Evolutionary conservation across 2,888 invertebrate genomes (phyloP).

Genomic region (Cylindroiulus punctatus): DNA sequence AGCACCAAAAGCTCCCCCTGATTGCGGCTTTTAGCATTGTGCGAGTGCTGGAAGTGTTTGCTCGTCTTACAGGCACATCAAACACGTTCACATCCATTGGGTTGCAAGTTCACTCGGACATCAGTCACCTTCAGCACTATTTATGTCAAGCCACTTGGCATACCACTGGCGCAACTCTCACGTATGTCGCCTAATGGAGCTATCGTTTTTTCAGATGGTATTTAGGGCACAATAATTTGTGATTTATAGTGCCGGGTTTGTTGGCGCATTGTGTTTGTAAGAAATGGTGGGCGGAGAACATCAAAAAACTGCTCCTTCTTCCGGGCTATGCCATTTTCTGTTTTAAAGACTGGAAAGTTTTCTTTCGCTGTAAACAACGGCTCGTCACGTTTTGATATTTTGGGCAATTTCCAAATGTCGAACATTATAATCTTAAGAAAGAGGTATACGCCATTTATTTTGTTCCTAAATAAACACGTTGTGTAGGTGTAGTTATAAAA

Average conservation of each 20-base stretch:
- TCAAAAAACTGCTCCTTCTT: neutral
- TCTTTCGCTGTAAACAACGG: neutral
- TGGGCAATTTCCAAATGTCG: neutral
- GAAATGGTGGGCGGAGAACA: constrained; percentile 35
- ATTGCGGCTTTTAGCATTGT: neutral
- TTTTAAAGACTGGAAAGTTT: neutral
- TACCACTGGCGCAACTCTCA: neutral
- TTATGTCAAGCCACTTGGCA: neutral
- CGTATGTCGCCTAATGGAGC: neutral
- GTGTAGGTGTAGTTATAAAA: constrained; percentile 24
- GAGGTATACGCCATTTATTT: neutral
- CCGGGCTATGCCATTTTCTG: neutral
- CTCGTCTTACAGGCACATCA: neutral
- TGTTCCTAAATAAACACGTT: neutral
- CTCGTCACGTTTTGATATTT: neutral
- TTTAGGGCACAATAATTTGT: constrained; percentile 24
- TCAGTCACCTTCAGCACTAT: neutral
- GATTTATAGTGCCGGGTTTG: constrained; percentile 5
- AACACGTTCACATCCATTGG: neutral
- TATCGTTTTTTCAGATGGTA: neutral
- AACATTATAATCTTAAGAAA: neutral
- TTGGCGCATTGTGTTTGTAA: constrained; percentile 6
- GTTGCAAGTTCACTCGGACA: neutral
- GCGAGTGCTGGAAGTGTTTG: neutral
- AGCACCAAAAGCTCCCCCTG: neutral